phyloP scores from a whole-genome alignment of 1,140 invertebrate genomes.

The Drosophila chauvacae region DNA sequence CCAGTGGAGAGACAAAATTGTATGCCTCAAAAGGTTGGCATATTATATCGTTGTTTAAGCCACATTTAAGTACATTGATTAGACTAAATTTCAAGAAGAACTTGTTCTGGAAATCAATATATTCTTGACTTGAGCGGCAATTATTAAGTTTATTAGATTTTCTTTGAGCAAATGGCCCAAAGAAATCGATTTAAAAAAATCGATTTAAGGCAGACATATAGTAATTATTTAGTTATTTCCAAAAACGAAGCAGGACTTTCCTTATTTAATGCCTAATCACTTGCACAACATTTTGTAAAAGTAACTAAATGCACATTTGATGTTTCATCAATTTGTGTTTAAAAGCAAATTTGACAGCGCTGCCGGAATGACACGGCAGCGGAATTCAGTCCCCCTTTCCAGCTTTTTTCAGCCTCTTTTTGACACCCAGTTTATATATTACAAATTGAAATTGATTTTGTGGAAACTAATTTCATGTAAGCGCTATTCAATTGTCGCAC shows the following conservation, averaged over 20 bases:
- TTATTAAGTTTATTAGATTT: background rate
- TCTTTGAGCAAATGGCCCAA: background rate
- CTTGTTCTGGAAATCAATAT: background rate
- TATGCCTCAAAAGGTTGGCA: conserved; percentile 25
- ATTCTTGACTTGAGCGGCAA: background rate
- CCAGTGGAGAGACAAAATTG: conserved; percentile 37
- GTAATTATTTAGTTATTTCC: background rate
- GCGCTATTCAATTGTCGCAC: conserved; percentile 51
- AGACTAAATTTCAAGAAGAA: background rate
- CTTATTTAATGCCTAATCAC: background rate
- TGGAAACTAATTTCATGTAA: conserved; percentile 72
- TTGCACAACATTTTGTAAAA: background rate
- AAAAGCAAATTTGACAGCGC: conserved; percentile 43
- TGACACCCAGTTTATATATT: conserved; percentile 16
- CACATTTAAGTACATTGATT: conserved; percentile 10
- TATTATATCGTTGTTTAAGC: background rate
- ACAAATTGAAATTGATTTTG: conserved; percentile 76
- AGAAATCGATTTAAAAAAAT: background rate
- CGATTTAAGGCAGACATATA: background rate
- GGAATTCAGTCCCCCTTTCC: conserved; percentile 30
- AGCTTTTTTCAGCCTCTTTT: conserved; percentile 28
- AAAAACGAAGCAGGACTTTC: background rate
- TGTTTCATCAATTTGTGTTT: conserved; percentile 56
- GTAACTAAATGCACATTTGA: conserved; percentile 33
- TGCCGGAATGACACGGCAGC: conserved; percentile 54